Evolutionary conservation across 1,140 invertebrate genomes (phyloP), one percentile per base, ranked within the genome.

Genomic region (Phymorhynchus buccinoides): DNA sequence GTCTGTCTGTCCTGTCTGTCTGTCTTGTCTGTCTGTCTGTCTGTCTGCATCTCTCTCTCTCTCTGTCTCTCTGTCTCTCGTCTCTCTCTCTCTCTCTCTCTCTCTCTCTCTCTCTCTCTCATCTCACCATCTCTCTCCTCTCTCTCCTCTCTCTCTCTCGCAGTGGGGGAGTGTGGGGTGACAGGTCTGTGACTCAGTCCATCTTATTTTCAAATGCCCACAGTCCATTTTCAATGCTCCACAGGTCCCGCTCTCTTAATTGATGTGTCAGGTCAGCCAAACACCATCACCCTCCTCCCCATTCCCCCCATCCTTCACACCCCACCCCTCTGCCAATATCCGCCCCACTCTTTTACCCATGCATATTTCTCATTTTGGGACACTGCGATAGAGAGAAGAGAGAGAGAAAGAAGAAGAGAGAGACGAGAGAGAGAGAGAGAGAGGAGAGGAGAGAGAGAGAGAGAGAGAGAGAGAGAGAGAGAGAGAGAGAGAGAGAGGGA

Each of bases 201-300:
- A 75, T 75, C n/a, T n/a, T n/a, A n/a, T n/a, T n/a, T n/a, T n/a
- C n/a, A n/a, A n/a, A n/a, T n/a, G n/a, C n/a, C n/a, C n/a, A n/a
- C n/a, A n/a, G n/a, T n/a, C n/a, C n/a, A n/a, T n/a, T n/a, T 75
- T 75, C 73, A 35, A 75, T 75, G 73, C 73, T 75, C 37, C 41
- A 35, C 73, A 27, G 56, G 56, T 9, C 7, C 73, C 18, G 73
- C 27, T 37, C 35, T 75, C 73, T n/a, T 75, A 75, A 75, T 75
- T 75, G 73, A 75, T 75, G 73, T 75, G 73, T 75, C 73, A 75
- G 73, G 73, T 39, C 73, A 39, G 73, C 73, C 41, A 18, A 32
- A 75, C 35, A 2, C 73, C 73, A 39, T 73, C 30, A 35, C 22
- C 18, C 30, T 14, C 4, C 68, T 22, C 56, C 56, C 4, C 56